Evolutionary conservation across 2,888 invertebrate genomes (phyloP), one percentile per base, ranked within the genome.

Genomic region (Cheilosia variabilis): DNA sequence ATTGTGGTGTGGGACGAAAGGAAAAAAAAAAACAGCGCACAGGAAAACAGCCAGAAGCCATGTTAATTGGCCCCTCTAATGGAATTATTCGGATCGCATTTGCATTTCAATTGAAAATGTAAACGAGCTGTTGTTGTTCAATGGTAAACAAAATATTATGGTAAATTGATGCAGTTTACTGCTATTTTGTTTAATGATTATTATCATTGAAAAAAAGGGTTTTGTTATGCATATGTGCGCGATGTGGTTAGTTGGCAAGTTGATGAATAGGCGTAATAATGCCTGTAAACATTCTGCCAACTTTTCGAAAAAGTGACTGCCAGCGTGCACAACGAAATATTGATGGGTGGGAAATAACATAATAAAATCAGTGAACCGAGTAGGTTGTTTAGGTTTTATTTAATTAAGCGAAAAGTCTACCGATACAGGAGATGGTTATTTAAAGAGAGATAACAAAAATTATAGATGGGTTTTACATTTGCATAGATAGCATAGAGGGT

Each of bases 21-120:
- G 22, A 52, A 58, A 62, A 63, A 68, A 37, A 19, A 55, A 10
- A 6, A 50, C 53, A 69, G 62, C 27, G 9, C 55, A 13, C 10
- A 50, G 22, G 34, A 22, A 58, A 66, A 76, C 71, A 76, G 65
- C 75, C 76, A 76, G 72, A 68, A 86, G 86, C 81, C 80, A 81
- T 86, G 86, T 72, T 86, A 86, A 86, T 86, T 86, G 86, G 81
- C 76, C 47, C 37, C 81, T 81, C 81, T 81, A 86, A 86, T 86
- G 81, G 86, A 81, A 86, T 86, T 86, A 86, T 86, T 86, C 81
- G 76, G 62, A 81, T 86, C 86, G 81, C 86, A 86, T 86, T 86
- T 86, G 86, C 86, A 86, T 86, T 81, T 86, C 86, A 86, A 86
- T 86, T 81, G 86, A 81, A 81, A 77, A 80, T 81, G 86, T 86